Evolutionary conservation across 2,113 vertebrate species (phyloP), one percentile per base, ranked within the genome.

Genomic region (Pedionomus torquatus): DNA sequence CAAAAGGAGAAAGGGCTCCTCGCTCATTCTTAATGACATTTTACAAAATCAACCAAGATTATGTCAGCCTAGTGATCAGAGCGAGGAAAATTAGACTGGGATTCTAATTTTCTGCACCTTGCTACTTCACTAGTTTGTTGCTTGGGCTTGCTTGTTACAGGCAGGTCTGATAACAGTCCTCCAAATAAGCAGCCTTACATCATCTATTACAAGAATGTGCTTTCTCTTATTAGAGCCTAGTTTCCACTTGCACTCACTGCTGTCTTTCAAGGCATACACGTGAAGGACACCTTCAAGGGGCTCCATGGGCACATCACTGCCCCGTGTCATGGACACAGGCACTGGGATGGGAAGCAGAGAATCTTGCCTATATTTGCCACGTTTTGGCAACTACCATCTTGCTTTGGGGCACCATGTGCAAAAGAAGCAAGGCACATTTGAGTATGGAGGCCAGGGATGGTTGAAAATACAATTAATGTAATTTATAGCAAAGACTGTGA

Each of bases 271-370:
- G 79, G 61, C 11, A 3, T 1, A 5, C 7, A 4, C 24, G 41
- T 61, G 58, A 69, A 77, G 74, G 72, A 46, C 17, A 39, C 5
- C 8, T 30, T 33, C 35, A 43, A 58, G 28, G 30, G 33, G 15
- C 9, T 66, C 25, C 0, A 0, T n/a, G n/a, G n/a, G 28, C 21
- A 39, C 28, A 30, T 8, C 7, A 19, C 5, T 77, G 21, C 30
- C 58, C 33, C 30, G 10, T 30, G 52, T 23, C 46, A 33, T 18
- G 35, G 52, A 25, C n/a, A 57, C 9, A 64, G 11, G 15, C 20
- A 35, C 48, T 49, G 14, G 19, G 23, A 33, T 18, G 31, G 41
- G 24, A 75, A 88, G n/a, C 39, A 58, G 18, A 24, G 60, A 74
- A 9, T 11, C 81, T 84, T 70, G n/a, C 19, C 52, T 65, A 0